phyloP scores from a whole-genome alignment of 1,140 invertebrate species.

The Panagrolaimus sp. region DNA sequence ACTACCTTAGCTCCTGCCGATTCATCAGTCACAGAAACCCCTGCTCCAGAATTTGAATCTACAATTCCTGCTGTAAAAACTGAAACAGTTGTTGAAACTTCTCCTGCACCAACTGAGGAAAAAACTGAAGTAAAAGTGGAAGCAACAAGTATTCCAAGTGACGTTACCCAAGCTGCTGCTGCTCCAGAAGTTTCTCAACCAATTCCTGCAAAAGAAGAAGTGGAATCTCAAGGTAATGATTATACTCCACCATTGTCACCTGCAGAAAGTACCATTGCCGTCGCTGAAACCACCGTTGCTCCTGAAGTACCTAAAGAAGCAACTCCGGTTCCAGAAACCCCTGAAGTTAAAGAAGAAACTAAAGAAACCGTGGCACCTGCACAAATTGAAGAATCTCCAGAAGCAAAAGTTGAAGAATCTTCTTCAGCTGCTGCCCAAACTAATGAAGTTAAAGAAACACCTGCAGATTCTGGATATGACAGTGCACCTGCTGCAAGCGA shows the following conservation, averaged over 20 bases:
- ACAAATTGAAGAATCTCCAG: neutral
- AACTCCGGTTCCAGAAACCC: neutral
- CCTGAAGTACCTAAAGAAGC: neutral
- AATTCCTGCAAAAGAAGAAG: neutral
- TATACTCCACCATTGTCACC: neutral
- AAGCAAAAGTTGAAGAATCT: slow-evolving; percentile 10
- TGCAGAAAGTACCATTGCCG: neutral
- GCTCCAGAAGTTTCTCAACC: neutral
- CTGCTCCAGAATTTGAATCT: neutral
- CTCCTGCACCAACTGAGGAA: neutral
- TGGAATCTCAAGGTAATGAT: neutral
- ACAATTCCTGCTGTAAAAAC: neutral
- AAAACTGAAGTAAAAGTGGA: neutral
- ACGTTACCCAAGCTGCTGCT: neutral
- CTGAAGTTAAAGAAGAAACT: neutral
- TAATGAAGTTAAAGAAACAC: neutral
- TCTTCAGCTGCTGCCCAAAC: neutral
- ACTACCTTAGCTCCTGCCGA: neutral
- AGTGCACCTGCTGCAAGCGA: neutral
- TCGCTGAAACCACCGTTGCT: neutral
- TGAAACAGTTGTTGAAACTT: neutral
- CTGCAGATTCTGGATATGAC: neutral
- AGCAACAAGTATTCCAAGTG: neutral
- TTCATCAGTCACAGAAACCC: neutral
- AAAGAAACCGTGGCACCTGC: neutral